A percentile compares a stretch with the other conserved stretches of the same genome.
These are phyloP conservation scores for Sebastes diaconus DNA, from an alignment of 2,797 vertebrate genomes.

Conservation along the genomic window DNA sequence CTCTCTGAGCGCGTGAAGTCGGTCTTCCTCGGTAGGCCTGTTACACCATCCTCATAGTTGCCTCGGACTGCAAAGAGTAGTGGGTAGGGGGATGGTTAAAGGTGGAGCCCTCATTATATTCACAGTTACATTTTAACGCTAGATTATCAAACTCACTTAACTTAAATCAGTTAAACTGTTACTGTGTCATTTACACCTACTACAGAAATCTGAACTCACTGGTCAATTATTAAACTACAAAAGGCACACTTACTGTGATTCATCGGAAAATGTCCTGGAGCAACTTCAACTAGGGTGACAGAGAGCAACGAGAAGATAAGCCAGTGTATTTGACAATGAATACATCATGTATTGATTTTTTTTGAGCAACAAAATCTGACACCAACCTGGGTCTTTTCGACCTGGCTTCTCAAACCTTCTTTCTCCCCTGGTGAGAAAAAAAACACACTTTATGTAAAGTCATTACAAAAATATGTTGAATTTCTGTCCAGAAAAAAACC, in stretches of 20 bases:
- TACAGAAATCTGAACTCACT: background rate
- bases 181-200: background rate
- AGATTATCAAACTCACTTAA: background rate
- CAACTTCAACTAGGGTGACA: conserved; percentile 64
- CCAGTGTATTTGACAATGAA: background rate
- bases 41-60: conserved; percentile 92
- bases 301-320: conserved; percentile 31
- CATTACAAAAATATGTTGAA: background rate
- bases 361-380: conserved; percentile 8
- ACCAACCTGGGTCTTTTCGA: conserved; percentile 98
- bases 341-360: conserved; percentile 15
- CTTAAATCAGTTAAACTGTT: background rate
- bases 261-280: conserved; percentile 83
- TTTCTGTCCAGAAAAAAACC: background rate
- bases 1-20: conserved; percentile 97
- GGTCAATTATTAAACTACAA: background rate
- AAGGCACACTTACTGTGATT: conserved; percentile 81
- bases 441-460: background rate
- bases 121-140: background rate
- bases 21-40: conserved; percentile 88
- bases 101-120: background rate
- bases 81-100: background rate
- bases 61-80: conserved; percentile 84
- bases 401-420: conserved; percentile 99
- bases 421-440: conserved; percentile 87